Percentiles rank a stretch among this genome's conserved stretches.
phyloP scores from a whole-genome alignment of 2,888 invertebrate species.

The Dolichomitus sp. region DNA sequence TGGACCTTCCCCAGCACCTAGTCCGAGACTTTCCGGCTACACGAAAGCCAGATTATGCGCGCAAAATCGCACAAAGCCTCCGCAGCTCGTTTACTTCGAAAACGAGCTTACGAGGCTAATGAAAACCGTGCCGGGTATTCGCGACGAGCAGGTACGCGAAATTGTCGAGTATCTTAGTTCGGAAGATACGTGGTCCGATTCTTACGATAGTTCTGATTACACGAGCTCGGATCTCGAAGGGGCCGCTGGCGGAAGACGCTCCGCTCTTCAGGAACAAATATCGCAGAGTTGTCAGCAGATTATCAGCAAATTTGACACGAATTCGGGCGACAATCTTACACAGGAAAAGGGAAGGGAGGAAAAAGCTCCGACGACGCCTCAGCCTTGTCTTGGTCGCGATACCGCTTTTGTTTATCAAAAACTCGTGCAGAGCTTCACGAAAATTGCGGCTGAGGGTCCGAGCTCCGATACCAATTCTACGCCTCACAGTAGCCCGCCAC shows the following conservation, averaged over 20 bases:
- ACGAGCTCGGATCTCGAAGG: slow-evolving; percentile 95
- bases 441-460: slow-evolving; percentile 89
- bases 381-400: slow-evolving; percentile 88
- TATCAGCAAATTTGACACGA: slow-evolving; percentile 93
- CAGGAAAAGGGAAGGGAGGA: slow-evolving; percentile 85
- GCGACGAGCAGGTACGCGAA: slow-evolving; percentile 96
- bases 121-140: slow-evolving; percentile 97
- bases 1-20: slow-evolving; percentile 88
- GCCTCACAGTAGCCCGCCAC: slow-evolving; percentile 92
- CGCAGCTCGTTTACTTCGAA: slow-evolving; percentile 95
- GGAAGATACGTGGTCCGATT: slow-evolving; percentile 97
- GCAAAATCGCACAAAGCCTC: slow-evolving; percentile 91
- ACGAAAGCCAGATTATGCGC: slow-evolving; percentile 77
- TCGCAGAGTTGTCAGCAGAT: slow-evolving; percentile 96
- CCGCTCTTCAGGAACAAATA: slow-evolving; percentile 93
- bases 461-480: slow-evolving; percentile 86
- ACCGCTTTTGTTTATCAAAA: slow-evolving; percentile 96
- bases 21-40: slow-evolving; percentile 82
- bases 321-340: slow-evolving; percentile 85
- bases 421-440: slow-evolving; percentile 94
- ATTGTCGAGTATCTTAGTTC: slow-evolving; percentile 97
- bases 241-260: slow-evolving; percentile 88
- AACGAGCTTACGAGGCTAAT: slow-evolving; percentile 95
- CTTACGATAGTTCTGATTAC: slow-evolving; percentile 97
- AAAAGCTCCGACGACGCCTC: slow-evolving; percentile 83